Base-by-base conservation (phyloP, 2,797 vertebrate species). In the Aythya fuligula region DNA sequence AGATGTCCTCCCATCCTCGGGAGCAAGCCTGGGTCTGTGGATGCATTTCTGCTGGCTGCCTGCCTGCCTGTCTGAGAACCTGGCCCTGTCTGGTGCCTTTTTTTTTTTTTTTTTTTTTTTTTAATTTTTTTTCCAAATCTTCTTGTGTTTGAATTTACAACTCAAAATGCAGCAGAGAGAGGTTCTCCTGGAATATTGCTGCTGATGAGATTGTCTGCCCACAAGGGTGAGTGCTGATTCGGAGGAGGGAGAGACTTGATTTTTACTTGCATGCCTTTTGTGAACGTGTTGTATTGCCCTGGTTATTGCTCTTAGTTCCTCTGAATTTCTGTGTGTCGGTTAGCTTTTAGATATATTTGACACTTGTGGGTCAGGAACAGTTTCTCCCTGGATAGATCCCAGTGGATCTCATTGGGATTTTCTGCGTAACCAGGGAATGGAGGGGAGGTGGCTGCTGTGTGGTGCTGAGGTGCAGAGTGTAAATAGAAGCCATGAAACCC, bases 71-170 rank as follows among this genome's bases (percentile, higher is more conserved):
- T 22, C 85, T 91, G 88, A 32, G 77, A 87, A 85, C 60, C 87
- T 85, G 85, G 47, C 79, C 67, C 69, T 3, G 87, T 87, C 93
- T 94, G 94, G 87, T 82, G 62, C 83, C 17, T 20, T 56, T 56
- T 57, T 34, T 75, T 22, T 56, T 45, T 25, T 75, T 22, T 56
- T 45, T 25, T 56, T 58, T 19, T 32, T 7, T 30, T 54, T 28
- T 51, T 62, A 13, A 34, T 28, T 8, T 21, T 8, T 56, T 66
- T 5, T 6, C 5, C 9, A 6, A 69, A 81, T 75, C 81, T 45
- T 49, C 21, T 58, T 67, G n/a, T 66, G 22, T 89, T 92, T 74
- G 82, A 93, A 85, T 95, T 70, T 45, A 11, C 65, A 38, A 77
- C 67, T 49, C 2, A 4, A 73, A 89, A 57, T 41, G 75, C 47